These are phyloP conservation scores for Pristionchus exspectatus DNA, from an alignment of 2,888 invertebrate genomes.

Conservation along the genomic window DNA sequence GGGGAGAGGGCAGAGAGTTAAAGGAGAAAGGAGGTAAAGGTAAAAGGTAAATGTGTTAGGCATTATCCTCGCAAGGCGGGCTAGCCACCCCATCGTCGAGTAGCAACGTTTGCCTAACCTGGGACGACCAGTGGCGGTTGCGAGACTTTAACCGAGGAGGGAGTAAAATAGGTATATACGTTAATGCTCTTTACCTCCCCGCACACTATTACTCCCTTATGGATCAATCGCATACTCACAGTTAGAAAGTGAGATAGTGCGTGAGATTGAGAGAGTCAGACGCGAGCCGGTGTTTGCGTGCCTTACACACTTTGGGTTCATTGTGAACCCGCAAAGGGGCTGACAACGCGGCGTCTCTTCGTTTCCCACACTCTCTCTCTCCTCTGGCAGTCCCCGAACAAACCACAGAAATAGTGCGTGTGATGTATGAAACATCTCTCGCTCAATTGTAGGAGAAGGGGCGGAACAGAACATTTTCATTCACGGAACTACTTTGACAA, in stretches of 20 bases:
- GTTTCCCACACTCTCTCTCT: background rate
- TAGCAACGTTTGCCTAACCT: no score
- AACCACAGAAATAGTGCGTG: no score
- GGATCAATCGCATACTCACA: background rate
- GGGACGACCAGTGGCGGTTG: no score
- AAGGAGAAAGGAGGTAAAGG: no score
- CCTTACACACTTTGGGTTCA: background rate
- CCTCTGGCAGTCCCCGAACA: no score
- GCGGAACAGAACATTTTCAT: background rate
- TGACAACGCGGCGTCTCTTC: background rate
- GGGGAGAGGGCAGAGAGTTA: background rate
- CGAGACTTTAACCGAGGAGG: no score
- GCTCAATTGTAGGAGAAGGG: no score
- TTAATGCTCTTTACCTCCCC: conserved; percentile 32
- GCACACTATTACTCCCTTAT: background rate
- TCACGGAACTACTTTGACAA: background rate
- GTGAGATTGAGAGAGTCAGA: background rate
- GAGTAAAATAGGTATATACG: background rate
- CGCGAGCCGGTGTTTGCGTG: background rate
- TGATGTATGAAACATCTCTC: no score
- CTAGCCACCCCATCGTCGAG: no score
- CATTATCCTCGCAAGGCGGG: no score
- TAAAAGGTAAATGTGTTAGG: no score
- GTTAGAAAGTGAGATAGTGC: background rate
- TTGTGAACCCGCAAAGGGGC: background rate